Evolutionary conservation across 1,140 invertebrate genomes (phyloP).

Genomic region (Portunus trituberculatus): DNA sequence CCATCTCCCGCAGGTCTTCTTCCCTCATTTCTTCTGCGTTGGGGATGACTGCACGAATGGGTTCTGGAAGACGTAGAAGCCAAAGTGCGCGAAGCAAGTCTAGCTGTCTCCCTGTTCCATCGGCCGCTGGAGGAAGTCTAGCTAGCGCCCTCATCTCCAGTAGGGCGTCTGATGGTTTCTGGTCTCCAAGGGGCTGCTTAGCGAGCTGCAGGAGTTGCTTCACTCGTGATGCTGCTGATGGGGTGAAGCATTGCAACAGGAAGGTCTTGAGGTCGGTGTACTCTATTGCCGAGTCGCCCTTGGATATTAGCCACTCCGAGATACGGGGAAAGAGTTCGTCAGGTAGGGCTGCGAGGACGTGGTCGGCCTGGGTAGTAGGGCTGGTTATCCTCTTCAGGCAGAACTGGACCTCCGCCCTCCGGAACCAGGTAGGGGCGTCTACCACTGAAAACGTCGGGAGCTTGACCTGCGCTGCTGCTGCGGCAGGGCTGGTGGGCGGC

Average conservation of each 20-base stretch:
- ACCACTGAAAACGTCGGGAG: constrained; percentile 18
- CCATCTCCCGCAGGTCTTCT: not conserved
- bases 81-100: too few species aligned
- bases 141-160: too few species aligned
- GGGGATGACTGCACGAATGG: too few species aligned
- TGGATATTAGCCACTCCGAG: not conserved
- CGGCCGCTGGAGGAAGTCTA: too few species aligned
- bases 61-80: too few species aligned
- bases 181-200: not conserved
- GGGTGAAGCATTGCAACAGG: not conserved
- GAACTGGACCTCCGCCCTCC: too few species aligned
- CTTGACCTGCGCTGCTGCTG: constrained; percentile 5
- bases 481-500: too few species aligned
- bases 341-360: not conserved
- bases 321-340: not conserved
- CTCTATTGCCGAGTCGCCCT: not conserved
- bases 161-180: too few species aligned
- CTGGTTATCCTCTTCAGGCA: too few species aligned
- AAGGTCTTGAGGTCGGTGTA: not conserved
- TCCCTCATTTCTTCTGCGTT: too few species aligned
- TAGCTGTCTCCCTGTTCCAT: too few species aligned
- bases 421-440: not conserved
- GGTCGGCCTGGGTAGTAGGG: constrained; percentile 2
- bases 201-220: not conserved
- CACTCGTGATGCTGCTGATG: not conserved